Percentiles rank a stretch among this genome's conserved stretches.
These are phyloP conservation scores for Leptinotarsa juncta DNA, from an alignment of 2,888 invertebrate genomes.

Conservation along the genomic window DNA sequence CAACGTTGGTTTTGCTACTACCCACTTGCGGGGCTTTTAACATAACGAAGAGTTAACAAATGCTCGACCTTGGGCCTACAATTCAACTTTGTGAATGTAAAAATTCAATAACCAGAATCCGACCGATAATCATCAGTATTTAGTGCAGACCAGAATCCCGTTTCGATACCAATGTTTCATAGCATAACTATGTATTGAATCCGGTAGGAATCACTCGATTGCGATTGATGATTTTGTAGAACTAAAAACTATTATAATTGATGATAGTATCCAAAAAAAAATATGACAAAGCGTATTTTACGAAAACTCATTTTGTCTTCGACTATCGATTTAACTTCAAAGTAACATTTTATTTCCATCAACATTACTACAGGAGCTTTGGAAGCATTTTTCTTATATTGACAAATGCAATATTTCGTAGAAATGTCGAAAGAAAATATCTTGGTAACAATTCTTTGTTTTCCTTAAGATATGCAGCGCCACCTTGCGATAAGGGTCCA, in stretches of 20 bases:
- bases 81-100: neutral
- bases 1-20: neutral
- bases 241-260: neutral
- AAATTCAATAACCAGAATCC: neutral
- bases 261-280: too few relatives aligned
- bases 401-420: too few relatives aligned
- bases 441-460: too few relatives aligned
- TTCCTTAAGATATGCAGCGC: too few relatives aligned
- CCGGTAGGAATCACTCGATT: neutral
- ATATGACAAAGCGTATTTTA: too few relatives aligned
- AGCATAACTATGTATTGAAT: neutral
- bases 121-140: neutral
- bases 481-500: too few relatives aligned
- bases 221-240: neutral
- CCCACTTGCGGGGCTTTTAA: neutral
- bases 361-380: too few relatives aligned
- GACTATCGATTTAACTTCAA: too few relatives aligned
- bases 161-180: neutral
- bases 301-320: too few relatives aligned
- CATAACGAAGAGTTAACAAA: neutral
- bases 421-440: too few relatives aligned
- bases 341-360: too few relatives aligned
- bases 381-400: too few relatives aligned
- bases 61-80: neutral
- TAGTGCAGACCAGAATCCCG: neutral